These are phyloP conservation scores for Junonia oenone DNA, from an alignment of 2,888 invertebrate genomes.

Conservation along the genomic window DNA sequence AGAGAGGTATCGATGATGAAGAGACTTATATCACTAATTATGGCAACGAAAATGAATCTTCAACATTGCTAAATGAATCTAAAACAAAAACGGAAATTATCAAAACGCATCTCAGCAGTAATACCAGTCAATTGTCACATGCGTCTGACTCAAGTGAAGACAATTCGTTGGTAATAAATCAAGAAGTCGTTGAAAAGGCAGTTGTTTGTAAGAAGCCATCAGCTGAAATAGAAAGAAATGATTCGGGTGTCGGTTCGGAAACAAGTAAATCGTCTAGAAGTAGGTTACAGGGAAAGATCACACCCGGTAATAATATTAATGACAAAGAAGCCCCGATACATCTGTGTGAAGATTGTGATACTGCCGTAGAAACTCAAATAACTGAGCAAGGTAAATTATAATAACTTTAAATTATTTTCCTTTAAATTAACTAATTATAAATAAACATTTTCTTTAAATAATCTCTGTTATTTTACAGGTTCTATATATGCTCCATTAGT, in stretches of 20 bases:
- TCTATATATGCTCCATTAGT: constrained; percentile 87
- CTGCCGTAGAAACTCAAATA: constrained; percentile 86
- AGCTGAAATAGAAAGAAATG: constrained; percentile 92
- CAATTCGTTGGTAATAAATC: constrained; percentile 83
- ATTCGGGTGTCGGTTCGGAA: constrained; percentile 95
- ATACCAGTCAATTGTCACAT: constrained; percentile 87
- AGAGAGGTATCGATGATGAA: constrained; percentile 84
- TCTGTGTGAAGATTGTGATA: constrained; percentile 92
- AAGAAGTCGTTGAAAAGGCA: constrained; percentile 78
- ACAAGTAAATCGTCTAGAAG: constrained; percentile 92
- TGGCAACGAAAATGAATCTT: constrained; percentile 72
- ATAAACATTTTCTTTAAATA: too few relatives aligned
- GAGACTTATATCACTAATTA: constrained; percentile 84
- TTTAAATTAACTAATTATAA: too few relatives aligned
- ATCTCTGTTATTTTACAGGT: constrained; percentile 66
- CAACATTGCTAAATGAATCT: constrained; percentile 70
- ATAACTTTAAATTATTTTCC: too few relatives aligned
- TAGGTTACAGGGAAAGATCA: constrained; percentile 82
- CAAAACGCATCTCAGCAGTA: constrained; percentile 79
- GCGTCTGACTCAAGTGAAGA: constrained; percentile 93
- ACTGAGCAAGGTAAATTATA: constrained; percentile 86
- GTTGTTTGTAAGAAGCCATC: constrained; percentile 78
- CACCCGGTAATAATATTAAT: constrained; percentile 63
- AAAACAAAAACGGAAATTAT: constrained; percentile 72
- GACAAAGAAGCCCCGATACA: constrained; percentile 82